A percentile compares a stretch with the other conserved stretches of the same genome.
Conservation (phyloP, 2,113 vertebrate genomes). For the Marcusenius ussheri region DNA sequence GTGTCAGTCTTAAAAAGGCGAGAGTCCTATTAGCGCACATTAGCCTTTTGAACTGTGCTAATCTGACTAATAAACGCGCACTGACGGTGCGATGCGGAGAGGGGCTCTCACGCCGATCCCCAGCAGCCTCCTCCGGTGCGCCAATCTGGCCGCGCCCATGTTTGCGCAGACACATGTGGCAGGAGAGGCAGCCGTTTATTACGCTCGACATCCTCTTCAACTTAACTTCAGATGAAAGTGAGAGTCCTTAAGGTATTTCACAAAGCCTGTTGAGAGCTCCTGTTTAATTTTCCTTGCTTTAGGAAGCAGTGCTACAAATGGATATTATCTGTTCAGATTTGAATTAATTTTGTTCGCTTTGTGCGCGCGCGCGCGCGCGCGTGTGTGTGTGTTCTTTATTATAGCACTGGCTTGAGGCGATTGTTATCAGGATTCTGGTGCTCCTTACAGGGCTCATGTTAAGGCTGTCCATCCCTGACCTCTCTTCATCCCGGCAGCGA, state of each 20-base stretch:
- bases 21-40: conserved; percentile 55
- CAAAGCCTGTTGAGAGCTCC: neutral
- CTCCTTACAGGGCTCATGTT: neutral
- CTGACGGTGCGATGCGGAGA: conserved; percentile 36
- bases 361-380: neutral
- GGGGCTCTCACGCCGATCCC: neutral
- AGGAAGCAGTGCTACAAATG: conserved; percentile 10
- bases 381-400: neutral
- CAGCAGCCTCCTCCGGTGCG: neutral
- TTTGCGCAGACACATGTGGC: neutral
- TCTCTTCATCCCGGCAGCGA: neutral
- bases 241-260: conserved; percentile 1
- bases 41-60: conserved; percentile 57
- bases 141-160: neutral
- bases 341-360: neutral
- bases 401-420: too few species aligned
- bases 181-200: neutral
- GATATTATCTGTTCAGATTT: conserved; percentile 2
- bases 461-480: neutral
- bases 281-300: conserved; percentile 1
- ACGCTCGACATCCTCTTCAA: neutral
- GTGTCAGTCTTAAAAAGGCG: conserved; percentile 27
- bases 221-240: conserved; percentile 12
- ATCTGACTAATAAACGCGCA: conserved; percentile 58
- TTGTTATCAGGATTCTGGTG: neutral